Percentiles rank a stretch among this genome's conserved stretches.
Evolutionary conservation across 2,113 vertebrate genomes (phyloP).

Genomic region (Takifugu bimaculatus): DNA sequence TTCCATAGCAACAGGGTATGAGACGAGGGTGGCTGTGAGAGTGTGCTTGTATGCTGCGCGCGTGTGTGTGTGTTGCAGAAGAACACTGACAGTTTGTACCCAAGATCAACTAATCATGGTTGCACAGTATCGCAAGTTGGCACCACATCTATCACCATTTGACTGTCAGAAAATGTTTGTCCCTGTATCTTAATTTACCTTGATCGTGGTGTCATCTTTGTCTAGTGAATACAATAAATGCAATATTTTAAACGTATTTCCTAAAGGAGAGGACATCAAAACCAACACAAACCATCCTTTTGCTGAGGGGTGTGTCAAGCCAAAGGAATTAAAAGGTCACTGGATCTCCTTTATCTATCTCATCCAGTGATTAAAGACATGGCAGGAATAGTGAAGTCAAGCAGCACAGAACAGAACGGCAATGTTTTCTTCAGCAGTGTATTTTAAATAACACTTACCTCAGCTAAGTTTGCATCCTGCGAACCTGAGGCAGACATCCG

Average conservation of each 20-base stretch:
- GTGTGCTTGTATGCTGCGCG: slow-evolving; percentile 14
- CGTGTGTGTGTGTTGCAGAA: slow-evolving; percentile 53
- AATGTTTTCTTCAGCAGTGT: background rate
- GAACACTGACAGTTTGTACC: slow-evolving; percentile 48
- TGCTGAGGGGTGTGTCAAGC: background rate
- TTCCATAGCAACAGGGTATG: slow-evolving; percentile 75
- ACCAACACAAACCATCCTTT: too few relatives aligned
- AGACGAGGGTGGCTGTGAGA: slow-evolving; percentile 27
- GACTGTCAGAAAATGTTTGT: too few relatives aligned
- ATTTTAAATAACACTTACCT: background rate
- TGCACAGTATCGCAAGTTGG: slow-evolving; percentile 7
- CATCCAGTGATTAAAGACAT: background rate
- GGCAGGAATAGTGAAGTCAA: background rate
- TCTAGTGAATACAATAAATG: slow-evolving; percentile 1
- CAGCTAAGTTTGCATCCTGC: too few relatives aligned
- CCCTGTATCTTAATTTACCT: background rate
- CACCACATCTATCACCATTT: too few relatives aligned
- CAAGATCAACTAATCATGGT: slow-evolving; percentile 28
- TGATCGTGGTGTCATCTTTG: slow-evolving; percentile 18
- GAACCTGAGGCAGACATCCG: background rate
- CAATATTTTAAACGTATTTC: too few relatives aligned
- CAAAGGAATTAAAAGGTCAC: background rate
- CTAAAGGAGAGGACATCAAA: too few relatives aligned
- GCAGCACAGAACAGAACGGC: background rate
- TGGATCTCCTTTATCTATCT: background rate